These are phyloP conservation scores for Alcis repandata DNA, from an alignment of 2,888 invertebrate genomes.

Conservation along the genomic window DNA sequence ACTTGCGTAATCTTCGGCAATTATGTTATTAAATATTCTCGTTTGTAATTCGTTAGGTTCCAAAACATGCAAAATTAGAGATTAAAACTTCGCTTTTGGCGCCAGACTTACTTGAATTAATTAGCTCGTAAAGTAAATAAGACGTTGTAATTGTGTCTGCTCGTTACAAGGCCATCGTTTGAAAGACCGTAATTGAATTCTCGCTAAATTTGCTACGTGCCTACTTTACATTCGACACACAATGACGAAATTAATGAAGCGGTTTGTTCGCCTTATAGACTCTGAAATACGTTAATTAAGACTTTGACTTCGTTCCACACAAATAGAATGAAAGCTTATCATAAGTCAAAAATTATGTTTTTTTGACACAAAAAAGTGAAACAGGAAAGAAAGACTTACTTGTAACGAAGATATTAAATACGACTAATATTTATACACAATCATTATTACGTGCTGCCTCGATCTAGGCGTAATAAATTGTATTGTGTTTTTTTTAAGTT, in stretches of 20 bases:
- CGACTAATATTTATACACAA: too few relatives aligned
- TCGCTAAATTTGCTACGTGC: conserved; percentile 37
- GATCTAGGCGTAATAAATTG: too few relatives aligned
- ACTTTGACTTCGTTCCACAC: neutral
- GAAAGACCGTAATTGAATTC: conserved; percentile 39
- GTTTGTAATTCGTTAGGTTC: neutral
- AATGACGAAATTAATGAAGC: conserved; percentile 39
- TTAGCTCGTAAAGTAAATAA: conserved; percentile 32
- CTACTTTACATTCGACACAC: conserved; percentile 42
- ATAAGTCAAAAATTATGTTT: too few relatives aligned
- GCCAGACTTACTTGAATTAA: conserved; percentile 14
- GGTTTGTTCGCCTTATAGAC: conserved; percentile 25
- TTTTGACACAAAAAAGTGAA: too few relatives aligned
- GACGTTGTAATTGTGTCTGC: conserved; percentile 31
- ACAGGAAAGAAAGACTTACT: too few relatives aligned
- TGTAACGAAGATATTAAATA: too few relatives aligned
- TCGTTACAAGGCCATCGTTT: conserved; percentile 35
- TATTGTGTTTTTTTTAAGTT: too few relatives aligned
- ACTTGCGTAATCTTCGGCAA: neutral
- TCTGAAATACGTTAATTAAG: conserved; percentile 19
- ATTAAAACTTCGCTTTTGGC: conserved; percentile 13
- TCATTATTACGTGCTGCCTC: too few relatives aligned
- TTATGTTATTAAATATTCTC: neutral
- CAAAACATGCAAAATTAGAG: conserved; percentile 6
- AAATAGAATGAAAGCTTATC: neutral